Base-by-base conservation (phyloP, 1,140 invertebrate genomes). In the Bradynema listronoti region DNA sequence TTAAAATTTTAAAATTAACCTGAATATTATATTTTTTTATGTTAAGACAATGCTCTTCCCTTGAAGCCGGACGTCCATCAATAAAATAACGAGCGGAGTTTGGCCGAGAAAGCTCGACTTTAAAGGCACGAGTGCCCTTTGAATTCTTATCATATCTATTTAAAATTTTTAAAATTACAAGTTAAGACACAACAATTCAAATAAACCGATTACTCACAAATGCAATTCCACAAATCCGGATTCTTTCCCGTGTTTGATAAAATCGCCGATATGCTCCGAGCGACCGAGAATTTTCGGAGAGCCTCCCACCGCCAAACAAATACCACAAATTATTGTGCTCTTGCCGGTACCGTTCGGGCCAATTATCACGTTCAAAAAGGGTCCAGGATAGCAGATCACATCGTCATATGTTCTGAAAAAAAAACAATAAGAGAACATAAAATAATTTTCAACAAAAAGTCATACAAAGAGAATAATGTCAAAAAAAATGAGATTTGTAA, bases 341-440 rank as follows among this genome's bases (percentile, higher is more conserved):
- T 98, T 98, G n/a, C 90, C 93, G 24, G 88, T 89, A 19, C 91
- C 92, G 85, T 96, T 97, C 1, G 91, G 88, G 1, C 91, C 92
- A 63, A 94, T 86, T 54, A 97, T 86, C 19, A 96, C 81, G 81
- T 96, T 96, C 2, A 97, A 80, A 70, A 87, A 84, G n/a, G 85
- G 82, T 4, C 86, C 85, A 4, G 90, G 88, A 5, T 56, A 53
- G 53, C 83, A 78, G 66, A 80, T 80, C 1, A 83, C 78, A 39
- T 81, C 70, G 61, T 82, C 79, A 74, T 84, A 85, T 6, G 83
- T 84, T 63, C 82, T 84, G 66, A 58, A 78, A 77, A n/a, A 58
- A 58, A 61, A 78, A 19, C 11, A 39, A 39, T 39, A 11, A 11
- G 36, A 39, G 36, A 39, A 69, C 11, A 39, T 41, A 11, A 29